A percentile compares a stretch with the other conserved stretches of the same genome.
These are phyloP conservation scores for Physella acuta DNA, from an alignment of 1,140 invertebrate species.

Conservation along the genomic window DNA sequence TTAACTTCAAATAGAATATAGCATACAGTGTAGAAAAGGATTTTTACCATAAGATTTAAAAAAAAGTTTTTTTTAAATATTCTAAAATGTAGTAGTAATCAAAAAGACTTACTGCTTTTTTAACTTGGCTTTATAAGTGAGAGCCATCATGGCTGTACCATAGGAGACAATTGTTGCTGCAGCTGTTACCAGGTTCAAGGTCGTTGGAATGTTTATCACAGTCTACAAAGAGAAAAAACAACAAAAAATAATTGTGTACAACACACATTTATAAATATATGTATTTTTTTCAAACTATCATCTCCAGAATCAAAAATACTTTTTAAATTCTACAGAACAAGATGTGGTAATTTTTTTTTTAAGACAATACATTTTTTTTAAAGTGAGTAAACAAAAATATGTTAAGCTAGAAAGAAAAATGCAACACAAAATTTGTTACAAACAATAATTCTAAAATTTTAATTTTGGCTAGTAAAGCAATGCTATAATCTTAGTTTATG, in stretches of 20 bases:
- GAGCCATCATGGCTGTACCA: constrained; percentile 65
- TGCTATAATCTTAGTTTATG: too few relatives aligned
- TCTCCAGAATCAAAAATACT: not conserved
- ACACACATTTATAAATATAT: not conserved
- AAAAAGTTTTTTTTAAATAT: not conserved
- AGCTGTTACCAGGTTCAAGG: constrained; percentile 60
- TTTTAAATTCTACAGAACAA: not conserved
- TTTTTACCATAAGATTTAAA: too few relatives aligned
- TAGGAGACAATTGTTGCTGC: constrained; percentile 66
- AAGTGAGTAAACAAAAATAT: too few relatives aligned
- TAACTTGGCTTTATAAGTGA: constrained; percentile 63
- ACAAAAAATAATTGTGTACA: not conserved
- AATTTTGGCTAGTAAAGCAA: too few relatives aligned
- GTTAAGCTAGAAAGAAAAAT: too few relatives aligned
- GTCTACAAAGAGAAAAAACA: constrained; percentile 58
- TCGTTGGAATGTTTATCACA: constrained; percentile 64
- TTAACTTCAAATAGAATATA: too few relatives aligned
- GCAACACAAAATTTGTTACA: too few relatives aligned
- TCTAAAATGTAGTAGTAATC: not conserved
- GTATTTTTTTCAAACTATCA: not conserved
- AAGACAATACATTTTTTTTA: too few relatives aligned
- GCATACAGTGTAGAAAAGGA: too few relatives aligned
- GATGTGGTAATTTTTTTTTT: not conserved
- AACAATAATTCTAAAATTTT: too few relatives aligned
- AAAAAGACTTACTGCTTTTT: constrained; percentile 51